Evolutionary conservation across 2,113 vertebrate species (phyloP).

Genomic region (Sinocyclocheilus rhinocerous): DNA sequence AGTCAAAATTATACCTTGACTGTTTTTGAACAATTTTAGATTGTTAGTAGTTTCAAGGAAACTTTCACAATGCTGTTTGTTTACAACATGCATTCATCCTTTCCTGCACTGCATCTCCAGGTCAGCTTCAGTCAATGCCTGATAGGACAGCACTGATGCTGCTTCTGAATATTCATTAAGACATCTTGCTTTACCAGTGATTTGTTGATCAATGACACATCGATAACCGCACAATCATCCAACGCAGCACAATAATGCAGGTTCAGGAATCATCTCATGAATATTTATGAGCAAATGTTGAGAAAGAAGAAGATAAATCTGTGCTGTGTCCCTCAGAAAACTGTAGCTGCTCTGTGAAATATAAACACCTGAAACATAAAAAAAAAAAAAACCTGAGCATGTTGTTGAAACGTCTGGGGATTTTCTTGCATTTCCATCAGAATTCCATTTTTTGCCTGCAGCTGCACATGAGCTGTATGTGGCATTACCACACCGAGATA

Average conservation of each 20-base stretch:
- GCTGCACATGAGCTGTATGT: constrained; percentile 7
- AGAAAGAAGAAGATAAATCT: background rate
- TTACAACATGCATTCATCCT: constrained; percentile 4
- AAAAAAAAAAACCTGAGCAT: constrained; percentile 2
- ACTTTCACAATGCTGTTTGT: background rate
- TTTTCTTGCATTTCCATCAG: constrained; percentile 18
- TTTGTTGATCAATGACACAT: constrained; percentile 24
- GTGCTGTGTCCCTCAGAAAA: background rate
- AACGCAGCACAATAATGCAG: constrained; percentile 5
- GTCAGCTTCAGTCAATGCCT: background rate
- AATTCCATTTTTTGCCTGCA: background rate
- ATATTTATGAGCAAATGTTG: constrained; percentile 7
- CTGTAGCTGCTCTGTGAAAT: background rate
- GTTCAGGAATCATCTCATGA: constrained; percentile 14
- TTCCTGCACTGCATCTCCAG: background rate
- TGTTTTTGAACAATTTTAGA: background rate
- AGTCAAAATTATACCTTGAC: background rate
- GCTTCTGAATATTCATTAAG: constrained; percentile 21
- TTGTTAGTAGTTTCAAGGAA: background rate
- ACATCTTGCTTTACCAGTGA: constrained; percentile 5
- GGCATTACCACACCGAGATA: constrained; percentile 4
- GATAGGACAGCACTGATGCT: background rate
- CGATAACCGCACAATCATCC: constrained; percentile 7
- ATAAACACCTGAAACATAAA: background rate
- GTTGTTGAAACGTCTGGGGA: constrained; percentile 20